phyloP scores from a whole-genome alignment of 2,797 vertebrate genomes.

The Coracias cyanogaster region DNA sequence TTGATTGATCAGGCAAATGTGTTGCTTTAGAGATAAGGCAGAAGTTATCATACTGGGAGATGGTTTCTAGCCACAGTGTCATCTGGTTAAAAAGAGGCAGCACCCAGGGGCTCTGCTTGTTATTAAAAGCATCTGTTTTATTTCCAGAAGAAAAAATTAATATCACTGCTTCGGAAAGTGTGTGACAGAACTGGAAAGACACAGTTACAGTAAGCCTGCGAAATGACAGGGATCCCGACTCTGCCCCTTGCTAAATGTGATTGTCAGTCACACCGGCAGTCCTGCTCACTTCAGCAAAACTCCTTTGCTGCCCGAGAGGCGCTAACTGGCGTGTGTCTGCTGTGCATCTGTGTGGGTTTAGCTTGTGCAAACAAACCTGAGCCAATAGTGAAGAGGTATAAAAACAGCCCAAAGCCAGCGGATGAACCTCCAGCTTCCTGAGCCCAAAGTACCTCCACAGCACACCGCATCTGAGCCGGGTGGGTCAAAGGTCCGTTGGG shows the following conservation, averaged over 20 bases:
- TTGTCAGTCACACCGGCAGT: neutral
- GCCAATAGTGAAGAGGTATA: neutral
- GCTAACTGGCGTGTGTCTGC: neutral
- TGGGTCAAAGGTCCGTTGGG: neutral
- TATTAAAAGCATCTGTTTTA: slow-evolving; percentile 13
- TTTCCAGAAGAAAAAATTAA: slow-evolving; percentile 1
- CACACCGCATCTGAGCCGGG: accelerated
- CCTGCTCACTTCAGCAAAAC: neutral
- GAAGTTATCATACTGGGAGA: neutral
- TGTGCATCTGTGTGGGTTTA: accelerated
- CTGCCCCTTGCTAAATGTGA: accelerated
- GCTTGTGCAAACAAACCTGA: neutral
- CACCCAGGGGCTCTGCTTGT: neutral
- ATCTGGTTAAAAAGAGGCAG: neutral
- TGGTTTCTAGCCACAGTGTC: neutral
- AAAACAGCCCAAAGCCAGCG: neutral
- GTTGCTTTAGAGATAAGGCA: slow-evolving; percentile 50
- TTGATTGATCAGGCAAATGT: slow-evolving; percentile 36
- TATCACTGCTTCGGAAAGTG: neutral
- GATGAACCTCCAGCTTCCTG: neutral
- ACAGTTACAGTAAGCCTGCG: neutral
- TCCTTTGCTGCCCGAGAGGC: neutral
- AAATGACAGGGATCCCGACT: neutral
- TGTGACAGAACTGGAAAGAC: neutral
- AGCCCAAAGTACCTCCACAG: neutral